Percentiles rank a stretch among this genome's conserved stretches.
phyloP scores from a whole-genome alignment of 2,113 vertebrate species.

The Nycticebus coucang region DNA sequence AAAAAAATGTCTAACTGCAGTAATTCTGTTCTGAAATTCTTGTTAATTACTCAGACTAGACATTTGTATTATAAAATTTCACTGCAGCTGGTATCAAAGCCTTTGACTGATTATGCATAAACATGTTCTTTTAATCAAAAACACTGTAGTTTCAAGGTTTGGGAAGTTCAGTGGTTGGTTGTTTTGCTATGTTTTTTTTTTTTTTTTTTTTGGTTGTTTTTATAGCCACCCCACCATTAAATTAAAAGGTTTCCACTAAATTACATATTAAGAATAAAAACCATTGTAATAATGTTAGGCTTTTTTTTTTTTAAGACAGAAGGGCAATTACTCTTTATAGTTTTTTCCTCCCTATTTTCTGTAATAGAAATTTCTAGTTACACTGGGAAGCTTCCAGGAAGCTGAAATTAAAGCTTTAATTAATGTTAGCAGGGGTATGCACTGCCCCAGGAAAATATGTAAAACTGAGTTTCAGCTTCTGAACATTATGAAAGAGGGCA shows the following conservation, averaged over 20 bases:
- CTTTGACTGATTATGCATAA: background rate
- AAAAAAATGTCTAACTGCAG: background rate
- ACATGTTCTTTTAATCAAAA: background rate
- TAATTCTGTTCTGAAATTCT: background rate
- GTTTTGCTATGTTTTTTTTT: background rate
- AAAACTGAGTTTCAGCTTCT: background rate
- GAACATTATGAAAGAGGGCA: background rate
- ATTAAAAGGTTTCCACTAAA: slow-evolving; percentile 44
- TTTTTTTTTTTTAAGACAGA: slow-evolving; percentile 16
- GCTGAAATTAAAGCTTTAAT: slow-evolving; percentile 45
- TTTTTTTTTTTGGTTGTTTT: background rate
- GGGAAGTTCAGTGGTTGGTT: background rate
- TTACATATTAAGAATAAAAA: slow-evolving; percentile 39
- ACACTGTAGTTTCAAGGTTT: background rate
- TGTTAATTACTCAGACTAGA: background rate
- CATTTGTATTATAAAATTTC: background rate
- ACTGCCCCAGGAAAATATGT: background rate
- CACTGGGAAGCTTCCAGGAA: slow-evolving; percentile 32
- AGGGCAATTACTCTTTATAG: background rate
- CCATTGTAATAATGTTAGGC: background rate
- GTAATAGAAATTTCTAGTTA: slow-evolving; percentile 31
- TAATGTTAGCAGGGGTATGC: background rate
- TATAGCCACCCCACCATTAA: slow-evolving; percentile 6
- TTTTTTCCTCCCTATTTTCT: background rate
- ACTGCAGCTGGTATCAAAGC: background rate